Conservation (phyloP, 2,888 invertebrate species). For the Falcaria lacertinaria region DNA sequence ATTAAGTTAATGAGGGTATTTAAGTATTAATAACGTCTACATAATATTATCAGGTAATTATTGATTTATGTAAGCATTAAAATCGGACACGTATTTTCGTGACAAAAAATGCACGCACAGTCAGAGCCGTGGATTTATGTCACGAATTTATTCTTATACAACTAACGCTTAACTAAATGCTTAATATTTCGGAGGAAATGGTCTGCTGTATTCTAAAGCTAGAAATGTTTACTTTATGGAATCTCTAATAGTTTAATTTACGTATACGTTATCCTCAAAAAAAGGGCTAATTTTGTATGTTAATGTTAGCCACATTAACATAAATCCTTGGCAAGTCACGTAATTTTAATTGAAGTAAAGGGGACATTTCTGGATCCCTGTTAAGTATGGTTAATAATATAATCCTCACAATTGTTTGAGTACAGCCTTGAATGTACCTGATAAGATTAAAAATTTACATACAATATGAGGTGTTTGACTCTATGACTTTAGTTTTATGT, state of each 20-base stretch:
- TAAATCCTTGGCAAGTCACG: not conserved
- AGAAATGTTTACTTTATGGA: too few species aligned
- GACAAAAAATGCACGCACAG: not conserved
- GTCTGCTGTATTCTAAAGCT: too few species aligned
- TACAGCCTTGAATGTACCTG: conserved; percentile 28
- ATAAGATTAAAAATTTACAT: too few species aligned
- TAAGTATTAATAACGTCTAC: conserved; percentile 20
- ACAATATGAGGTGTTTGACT: too few species aligned
- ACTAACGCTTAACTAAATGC: too few species aligned
- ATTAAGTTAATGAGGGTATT: conserved; percentile 39
- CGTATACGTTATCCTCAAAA: too few species aligned
- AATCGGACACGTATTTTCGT: not conserved
- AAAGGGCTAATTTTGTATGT: too few species aligned
- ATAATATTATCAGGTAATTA: conserved; percentile 22
- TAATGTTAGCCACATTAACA: not conserved
- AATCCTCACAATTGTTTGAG: conserved; percentile 7
- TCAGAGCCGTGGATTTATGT: conserved; percentile 8
- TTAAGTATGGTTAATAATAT: not conserved
- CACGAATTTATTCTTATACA: conserved; percentile 8
- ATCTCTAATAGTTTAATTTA: too few species aligned
- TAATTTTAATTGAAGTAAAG: too few species aligned
- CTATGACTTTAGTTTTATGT: too few species aligned
- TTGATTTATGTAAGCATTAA: conserved; percentile 2
- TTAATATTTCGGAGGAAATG: too few species aligned
- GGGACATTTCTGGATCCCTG: too few species aligned